Evolutionary conservation across 2,113 vertebrate genomes (phyloP).

Genomic region (Oncorhynchus keta): DNA sequence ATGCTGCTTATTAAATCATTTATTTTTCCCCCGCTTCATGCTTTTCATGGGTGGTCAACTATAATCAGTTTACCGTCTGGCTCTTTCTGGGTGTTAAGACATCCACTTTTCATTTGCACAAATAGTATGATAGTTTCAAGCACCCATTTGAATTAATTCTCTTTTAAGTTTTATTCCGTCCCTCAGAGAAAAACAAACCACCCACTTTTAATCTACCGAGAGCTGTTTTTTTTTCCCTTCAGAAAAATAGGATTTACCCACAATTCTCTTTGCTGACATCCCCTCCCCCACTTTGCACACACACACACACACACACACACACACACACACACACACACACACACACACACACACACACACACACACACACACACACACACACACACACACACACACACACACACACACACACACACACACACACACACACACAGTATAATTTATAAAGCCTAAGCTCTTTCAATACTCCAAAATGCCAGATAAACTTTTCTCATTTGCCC

Average conservation of each 20-base stretch:
- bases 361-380: constrained; percentile 40
- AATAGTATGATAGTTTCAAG: constrained; percentile 73
- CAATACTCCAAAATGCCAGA: constrained; percentile 99
- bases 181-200: constrained; percentile 62
- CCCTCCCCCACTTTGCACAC: constrained; percentile 60
- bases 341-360: too few species aligned
- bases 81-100: constrained; percentile 71
- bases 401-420: constrained; percentile 40
- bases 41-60: constrained; percentile 76
- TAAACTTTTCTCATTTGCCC: constrained; percentile 99
- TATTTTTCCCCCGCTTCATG: constrained; percentile 46
- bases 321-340: too few species aligned
- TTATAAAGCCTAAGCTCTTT: constrained; percentile 97
- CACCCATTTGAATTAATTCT: constrained; percentile 74
- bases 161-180: constrained; percentile 73
- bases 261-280: constrained; percentile 76
- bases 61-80: constrained; percentile 75
- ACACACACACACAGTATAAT: constrained; percentile 85
- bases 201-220: constrained; percentile 70
- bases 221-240: constrained; percentile 48
- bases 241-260: constrained; percentile 83
- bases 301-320: too few species aligned
- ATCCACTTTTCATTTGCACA: constrained; percentile 70
- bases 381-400: constrained; percentile 20
- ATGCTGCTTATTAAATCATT: constrained; percentile 68